Percentiles rank a stretch among this genome's conserved stretches.
These are phyloP conservation scores for Chloroclystis v-ata DNA, from an alignment of 2,888 invertebrate genomes.

Conservation along the genomic window DNA sequence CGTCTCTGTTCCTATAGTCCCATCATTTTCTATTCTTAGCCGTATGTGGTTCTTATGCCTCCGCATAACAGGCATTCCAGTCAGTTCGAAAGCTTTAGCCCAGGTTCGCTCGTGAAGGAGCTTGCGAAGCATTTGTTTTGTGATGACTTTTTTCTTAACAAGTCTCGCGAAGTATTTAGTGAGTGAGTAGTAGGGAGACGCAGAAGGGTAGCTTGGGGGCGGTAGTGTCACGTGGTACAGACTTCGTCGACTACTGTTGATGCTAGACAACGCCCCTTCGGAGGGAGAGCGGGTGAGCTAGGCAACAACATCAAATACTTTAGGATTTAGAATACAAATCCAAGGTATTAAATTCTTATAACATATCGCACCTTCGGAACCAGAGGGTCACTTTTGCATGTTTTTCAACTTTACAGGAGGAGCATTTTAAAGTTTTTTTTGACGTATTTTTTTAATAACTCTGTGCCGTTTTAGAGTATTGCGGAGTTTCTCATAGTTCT, in stretches of 20 bases:
- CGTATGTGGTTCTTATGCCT: constrained; percentile 68
- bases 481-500: too few species aligned
- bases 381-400: too few species aligned
- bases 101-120: constrained; percentile 81
- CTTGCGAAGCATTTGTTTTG: constrained; percentile 84
- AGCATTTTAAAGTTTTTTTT: too few species aligned
- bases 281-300: constrained; percentile 76
- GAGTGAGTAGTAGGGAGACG: constrained; percentile 87
- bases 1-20: constrained; percentile 62
- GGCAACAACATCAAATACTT: constrained; percentile 57
- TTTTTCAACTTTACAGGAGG: too few species aligned
- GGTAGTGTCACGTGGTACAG: constrained; percentile 81
- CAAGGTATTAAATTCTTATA: too few species aligned
- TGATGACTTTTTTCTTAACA: constrained; percentile 84
- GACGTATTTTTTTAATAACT: too few species aligned
- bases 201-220: constrained; percentile 85
- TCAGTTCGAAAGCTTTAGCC: constrained; percentile 70
- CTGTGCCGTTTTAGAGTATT: too few species aligned
- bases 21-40: constrained; percentile 63
- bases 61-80: constrained; percentile 64
- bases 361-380: too few species aligned
- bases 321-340: constrained; percentile 31
- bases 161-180: constrained; percentile 86
- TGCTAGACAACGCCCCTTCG: constrained; percentile 75
- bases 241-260: constrained; percentile 74